Evolutionary conservation across 2,888 invertebrate species (phyloP), one percentile per base, ranked within the genome.

Genomic region (Orchesella flavescens): DNA sequence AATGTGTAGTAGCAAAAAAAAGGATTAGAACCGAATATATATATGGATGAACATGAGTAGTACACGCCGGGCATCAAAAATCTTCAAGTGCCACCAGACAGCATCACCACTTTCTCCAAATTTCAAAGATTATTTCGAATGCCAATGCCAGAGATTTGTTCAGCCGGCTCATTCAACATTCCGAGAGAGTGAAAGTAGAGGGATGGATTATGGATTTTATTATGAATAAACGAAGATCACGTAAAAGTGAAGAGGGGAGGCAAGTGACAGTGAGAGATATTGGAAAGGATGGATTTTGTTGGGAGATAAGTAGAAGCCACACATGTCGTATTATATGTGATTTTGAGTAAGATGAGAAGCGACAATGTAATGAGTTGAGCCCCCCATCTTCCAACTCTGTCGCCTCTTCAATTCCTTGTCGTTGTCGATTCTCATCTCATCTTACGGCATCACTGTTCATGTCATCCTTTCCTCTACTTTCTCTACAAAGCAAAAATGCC

Each of bases 401-500:
- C 53, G 34, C 34, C 59, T 19, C 59, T 59, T 21, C 12, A 59
- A 59, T 49, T 49, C 12, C 44, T 44, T 44, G 44, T 44, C 59
- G 59, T 21, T 59, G 59, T 59, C 59, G 12, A 21, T 59, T 59
- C 59, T 59, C 59, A 59, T 59, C 17, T 59, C 59, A 21, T 59
- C 59, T 59, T 17, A 15, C 15, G n/a, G n/a, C 2, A 49, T 12
- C 49, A 2, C 2, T 34, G 34, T 34, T n/a, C 49, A 10, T 49
- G n/a, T 49, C 49, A 49, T n/a, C 12, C n/a, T 49, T n/a, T 15
- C 12, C 12, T 49, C 49, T 7, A 10, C 49, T 49, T 49, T 49
- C 49, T 49, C 49, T 61, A 61, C 73, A 46, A 73, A 73, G 61
- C 73, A 61, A 53, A 73, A 73, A 73, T 68, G 21, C 71, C 68